Conservation (phyloP, 2,113 vertebrate species). For the Litocranius walleri region DNA sequence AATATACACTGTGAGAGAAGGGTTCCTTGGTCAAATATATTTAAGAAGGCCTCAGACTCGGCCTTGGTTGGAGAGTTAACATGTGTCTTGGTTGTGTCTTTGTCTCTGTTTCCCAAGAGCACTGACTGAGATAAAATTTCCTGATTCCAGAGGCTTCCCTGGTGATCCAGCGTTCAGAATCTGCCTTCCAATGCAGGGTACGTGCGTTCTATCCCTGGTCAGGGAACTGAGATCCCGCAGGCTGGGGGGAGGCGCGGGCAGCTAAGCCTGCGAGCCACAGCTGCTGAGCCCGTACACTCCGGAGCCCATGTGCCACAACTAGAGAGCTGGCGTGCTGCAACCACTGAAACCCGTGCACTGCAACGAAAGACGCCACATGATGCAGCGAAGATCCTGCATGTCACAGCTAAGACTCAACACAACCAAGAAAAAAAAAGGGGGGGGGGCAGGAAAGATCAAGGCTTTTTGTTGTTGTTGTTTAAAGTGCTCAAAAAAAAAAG, state of each 20-base stretch:
- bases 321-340: not conserved
- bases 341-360: accelerated
- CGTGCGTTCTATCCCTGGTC: not conserved
- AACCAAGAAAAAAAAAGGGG: not conserved
- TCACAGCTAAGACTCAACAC: not conserved
- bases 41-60: not conserved
- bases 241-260: not conserved
- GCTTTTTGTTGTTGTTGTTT: not conserved
- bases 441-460: not conserved
- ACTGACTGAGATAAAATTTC: not conserved
- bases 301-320: not conserved
- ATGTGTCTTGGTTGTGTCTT: not conserved
- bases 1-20: not conserved
- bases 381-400: not conserved
- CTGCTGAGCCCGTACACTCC: not conserved
- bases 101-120: not conserved
- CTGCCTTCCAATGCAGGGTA: not conserved
- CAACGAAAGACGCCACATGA: not conserved
- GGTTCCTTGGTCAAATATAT: not conserved
- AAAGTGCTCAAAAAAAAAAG: not conserved
- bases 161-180: not conserved
- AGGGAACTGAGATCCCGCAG: not conserved
- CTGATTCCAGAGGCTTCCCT: not conserved
- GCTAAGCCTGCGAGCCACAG: not conserved
- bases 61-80: not conserved